These are phyloP conservation scores for Zoanthus sansibaricus DNA, from an alignment of 92 coral and sea anemone species.

Conservation along the genomic window DNA sequence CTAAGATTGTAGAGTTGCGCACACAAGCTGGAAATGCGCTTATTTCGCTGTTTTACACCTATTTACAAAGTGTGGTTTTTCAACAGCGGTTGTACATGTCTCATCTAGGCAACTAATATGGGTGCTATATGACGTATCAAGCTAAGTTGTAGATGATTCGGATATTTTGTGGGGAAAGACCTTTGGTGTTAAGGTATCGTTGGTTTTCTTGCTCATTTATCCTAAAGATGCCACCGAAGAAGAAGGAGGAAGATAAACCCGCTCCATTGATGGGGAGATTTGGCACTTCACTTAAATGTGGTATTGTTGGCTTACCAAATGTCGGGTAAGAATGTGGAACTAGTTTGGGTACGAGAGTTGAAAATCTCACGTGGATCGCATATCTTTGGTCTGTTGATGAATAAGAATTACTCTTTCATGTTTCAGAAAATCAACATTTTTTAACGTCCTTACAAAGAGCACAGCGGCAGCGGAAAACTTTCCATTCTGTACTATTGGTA, in stretches of 20 bases:
- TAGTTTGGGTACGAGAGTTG: constrained; percentile 21
- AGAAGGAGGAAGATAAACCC: constrained; percentile 90
- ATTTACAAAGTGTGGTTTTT: too few relatives aligned
- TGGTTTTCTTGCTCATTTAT: constrained; percentile 54
- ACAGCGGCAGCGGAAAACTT: constrained; percentile 92
- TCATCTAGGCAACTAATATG: not conserved
- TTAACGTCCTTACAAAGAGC: constrained; percentile 97
- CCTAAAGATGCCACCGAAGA: constrained; percentile 96
- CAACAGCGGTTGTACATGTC: not conserved
- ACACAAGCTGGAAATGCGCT: too few relatives aligned
- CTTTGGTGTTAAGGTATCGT: constrained; percentile 47
- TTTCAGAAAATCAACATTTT: constrained; percentile 94
- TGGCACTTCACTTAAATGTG: constrained; percentile 96
- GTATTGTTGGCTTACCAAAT: constrained; percentile 97
- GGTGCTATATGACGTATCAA: not conserved
- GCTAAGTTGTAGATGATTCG: constrained; percentile 6
- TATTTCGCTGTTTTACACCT: too few relatives aligned
- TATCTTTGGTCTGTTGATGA: not conserved
- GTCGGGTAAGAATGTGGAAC: constrained; percentile 84
- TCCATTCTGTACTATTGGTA: constrained; percentile 98
- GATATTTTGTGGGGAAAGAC: constrained; percentile 15
- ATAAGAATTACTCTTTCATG: not conserved
- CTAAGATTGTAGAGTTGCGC: too few relatives aligned
- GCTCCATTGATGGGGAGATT: constrained; percentile 96
- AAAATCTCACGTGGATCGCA: not conserved